A percentile compares a stretch with the other conserved stretches of the same genome.
Conservation (phyloP, 2,888 invertebrate genomes). For the Phoronis australis region DNA sequence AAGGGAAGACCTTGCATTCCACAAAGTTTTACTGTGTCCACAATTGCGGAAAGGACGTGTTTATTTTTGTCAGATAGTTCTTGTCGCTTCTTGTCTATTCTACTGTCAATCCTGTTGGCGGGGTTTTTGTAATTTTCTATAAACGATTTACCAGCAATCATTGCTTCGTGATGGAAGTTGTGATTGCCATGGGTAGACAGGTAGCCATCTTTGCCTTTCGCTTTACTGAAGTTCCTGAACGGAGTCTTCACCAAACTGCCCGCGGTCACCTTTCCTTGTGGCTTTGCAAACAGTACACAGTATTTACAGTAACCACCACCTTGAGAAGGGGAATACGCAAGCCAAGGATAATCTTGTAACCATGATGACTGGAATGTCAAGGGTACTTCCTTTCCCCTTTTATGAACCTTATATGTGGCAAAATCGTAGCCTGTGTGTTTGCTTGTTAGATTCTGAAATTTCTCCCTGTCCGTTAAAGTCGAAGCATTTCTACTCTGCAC, state of each 20-base stretch:
- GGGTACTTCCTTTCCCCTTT: too few species aligned
- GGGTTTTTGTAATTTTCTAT: background rate
- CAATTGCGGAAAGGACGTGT: background rate
- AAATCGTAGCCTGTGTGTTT: too few species aligned
- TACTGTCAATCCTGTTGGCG: background rate
- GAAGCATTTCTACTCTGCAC: too few species aligned
- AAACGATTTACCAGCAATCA: too few species aligned
- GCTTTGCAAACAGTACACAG: background rate
- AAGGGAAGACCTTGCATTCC: background rate
- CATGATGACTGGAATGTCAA: background rate
- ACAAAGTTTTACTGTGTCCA: background rate
- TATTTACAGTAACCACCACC: background rate
- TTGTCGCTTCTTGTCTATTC: background rate
- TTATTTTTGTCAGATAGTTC: background rate
- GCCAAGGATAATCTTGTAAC: background rate
- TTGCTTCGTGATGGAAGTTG: background rate
- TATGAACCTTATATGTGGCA: too few species aligned
- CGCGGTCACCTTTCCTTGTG: background rate
- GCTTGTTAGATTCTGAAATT: too few species aligned
- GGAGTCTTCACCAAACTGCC: background rate
- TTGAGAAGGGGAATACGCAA: background rate
- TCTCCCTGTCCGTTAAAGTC: too few species aligned
- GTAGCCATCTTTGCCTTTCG: background rate
- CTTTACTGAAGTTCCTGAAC: background rate
- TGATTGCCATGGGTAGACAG: background rate